Conservation (phyloP, 2,888 invertebrate species). For the Digitonthophagus gazella region DNA sequence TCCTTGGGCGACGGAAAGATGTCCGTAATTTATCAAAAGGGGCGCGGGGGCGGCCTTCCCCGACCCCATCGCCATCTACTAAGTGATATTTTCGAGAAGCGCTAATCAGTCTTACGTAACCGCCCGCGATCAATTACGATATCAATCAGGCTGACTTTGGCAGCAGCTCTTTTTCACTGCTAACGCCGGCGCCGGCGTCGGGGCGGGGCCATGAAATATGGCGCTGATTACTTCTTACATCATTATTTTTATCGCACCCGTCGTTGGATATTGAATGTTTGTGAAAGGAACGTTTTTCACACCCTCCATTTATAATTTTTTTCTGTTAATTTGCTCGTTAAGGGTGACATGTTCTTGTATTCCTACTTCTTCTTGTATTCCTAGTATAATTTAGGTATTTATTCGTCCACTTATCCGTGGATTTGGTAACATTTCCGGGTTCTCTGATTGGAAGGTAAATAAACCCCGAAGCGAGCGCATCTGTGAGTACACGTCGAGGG, state of each 20-base stretch:
- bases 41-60: conserved; percentile 20
- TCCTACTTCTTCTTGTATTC: too few relatives aligned
- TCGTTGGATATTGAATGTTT: conserved; percentile 20
- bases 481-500: not conserved
- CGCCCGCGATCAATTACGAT: conserved; percentile 49
- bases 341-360: too few relatives aligned
- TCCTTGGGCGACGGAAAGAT: conserved; percentile 40
- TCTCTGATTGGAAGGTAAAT: not conserved
- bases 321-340: too few relatives aligned
- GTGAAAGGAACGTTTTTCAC: conserved; percentile 6
- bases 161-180: conserved; percentile 40
- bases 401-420: not conserved
- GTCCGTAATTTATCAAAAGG: conserved; percentile 48
- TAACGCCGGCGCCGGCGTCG: conserved; percentile 18
- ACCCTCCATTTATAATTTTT: too few relatives aligned
- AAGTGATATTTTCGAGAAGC: conserved; percentile 48
- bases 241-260: conserved; percentile 28
- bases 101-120: conserved; percentile 49
- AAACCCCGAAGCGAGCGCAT: conserved; percentile 11
- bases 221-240: conserved; percentile 32
- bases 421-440: not conserved
- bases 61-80: conserved; percentile 40
- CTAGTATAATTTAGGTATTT: not conserved
- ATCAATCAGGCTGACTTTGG: conserved; percentile 43
- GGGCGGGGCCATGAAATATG: conserved; percentile 33